A percentile compares a stretch with the other conserved stretches of the same genome.
These are phyloP conservation scores for Acrocephalus arundinaceus DNA, from an alignment of 2,113 vertebrate genomes.

Conservation along the genomic window DNA sequence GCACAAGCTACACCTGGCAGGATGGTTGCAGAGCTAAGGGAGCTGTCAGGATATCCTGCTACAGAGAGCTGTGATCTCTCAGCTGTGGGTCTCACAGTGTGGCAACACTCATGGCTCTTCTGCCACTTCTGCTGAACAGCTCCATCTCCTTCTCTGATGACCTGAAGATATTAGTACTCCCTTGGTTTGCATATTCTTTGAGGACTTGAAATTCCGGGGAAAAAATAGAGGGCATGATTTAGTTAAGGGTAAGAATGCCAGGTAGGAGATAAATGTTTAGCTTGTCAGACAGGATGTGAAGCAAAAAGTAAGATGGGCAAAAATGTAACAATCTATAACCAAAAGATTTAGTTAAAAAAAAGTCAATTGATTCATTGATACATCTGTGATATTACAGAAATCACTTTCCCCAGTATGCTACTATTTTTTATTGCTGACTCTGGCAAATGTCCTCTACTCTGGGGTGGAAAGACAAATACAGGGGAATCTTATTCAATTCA, in stretches of 20 bases:
- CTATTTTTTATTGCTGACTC: not conserved
- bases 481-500: not conserved
- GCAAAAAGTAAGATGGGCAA: not conserved
- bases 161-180: not conserved
- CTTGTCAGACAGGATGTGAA: not conserved
- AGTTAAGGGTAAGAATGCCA: not conserved
- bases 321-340: not conserved
- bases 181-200: not conserved
- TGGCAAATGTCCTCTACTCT: not conserved
- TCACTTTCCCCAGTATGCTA: not conserved
- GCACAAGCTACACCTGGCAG: not conserved
- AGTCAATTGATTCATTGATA: not conserved
- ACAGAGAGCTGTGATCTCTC: fast-evolving
- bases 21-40: not conserved
- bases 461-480: not conserved
- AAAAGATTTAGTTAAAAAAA: not conserved
- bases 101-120: not conserved
- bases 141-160: not conserved
- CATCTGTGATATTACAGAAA: not conserved
- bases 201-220: not conserved
- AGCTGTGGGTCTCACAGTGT: not conserved
- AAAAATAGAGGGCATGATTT: not conserved
- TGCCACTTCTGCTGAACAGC: not conserved
- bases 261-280: not conserved
- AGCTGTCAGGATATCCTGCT: fast-evolving